phyloP scores from a whole-genome alignment of 2,113 vertebrate genomes.

The Mustelus asterias region DNA sequence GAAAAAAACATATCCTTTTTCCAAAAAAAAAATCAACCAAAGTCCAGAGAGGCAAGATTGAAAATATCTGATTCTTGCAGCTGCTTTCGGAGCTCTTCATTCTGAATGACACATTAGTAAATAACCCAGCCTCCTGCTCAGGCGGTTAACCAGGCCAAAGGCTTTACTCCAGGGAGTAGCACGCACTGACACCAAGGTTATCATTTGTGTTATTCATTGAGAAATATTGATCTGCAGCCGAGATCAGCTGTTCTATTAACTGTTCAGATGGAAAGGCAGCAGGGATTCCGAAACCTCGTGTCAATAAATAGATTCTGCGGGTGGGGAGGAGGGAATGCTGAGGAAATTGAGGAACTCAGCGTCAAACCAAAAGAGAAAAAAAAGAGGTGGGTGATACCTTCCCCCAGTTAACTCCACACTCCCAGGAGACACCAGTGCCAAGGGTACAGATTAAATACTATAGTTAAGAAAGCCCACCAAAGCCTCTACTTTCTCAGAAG shows the following conservation, averaged over 20 bases:
- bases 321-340: neutral
- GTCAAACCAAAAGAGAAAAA: neutral
- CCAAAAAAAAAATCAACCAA: neutral
- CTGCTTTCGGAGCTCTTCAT: neutral
- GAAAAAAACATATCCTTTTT: neutral
- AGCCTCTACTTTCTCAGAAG: too few relatives aligned
- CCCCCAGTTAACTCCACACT: too few relatives aligned
- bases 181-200: neutral
- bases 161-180: neutral
- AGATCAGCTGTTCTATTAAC: neutral
- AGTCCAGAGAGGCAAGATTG: neutral
- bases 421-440: neutral
- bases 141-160: neutral
- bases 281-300: neutral
- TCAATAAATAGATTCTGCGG: neutral
- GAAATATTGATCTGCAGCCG: neutral
- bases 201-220: slow-evolving; percentile 2
- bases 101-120: neutral
- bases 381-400: neutral
- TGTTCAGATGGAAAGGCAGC: neutral
- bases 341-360: neutral
- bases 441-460: neutral
- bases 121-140: neutral
- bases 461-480: too few relatives aligned
- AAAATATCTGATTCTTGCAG: neutral